Base-by-base conservation (phyloP, 2,888 invertebrate species). In the Oscheius onirici region DNA sequence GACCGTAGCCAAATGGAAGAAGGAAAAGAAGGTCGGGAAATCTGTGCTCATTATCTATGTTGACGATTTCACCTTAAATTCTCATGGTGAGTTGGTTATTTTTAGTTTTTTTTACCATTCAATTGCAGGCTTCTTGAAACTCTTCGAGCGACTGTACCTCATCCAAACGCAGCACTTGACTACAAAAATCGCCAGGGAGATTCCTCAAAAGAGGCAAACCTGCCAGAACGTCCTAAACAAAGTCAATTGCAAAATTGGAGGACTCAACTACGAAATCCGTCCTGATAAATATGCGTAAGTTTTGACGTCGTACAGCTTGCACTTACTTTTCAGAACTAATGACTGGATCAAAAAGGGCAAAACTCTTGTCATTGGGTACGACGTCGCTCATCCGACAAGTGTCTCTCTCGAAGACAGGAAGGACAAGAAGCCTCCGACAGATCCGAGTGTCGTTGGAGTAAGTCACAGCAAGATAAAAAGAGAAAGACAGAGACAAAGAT, bases 371-470 rank as follows among this genome's bases (percentile, higher is more conserved):
- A 61, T 41, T 24, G 61, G 61, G 10, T n/a, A 51, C 13, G 44
- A 41, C 17, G 22, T 44, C 3, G 3, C 11, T 17, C 61, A 61
- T 22, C 61, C 55, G 10, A 54, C 55, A n/a, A 57, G 13, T 10
- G 55, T n/a, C 46, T 55, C 17, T 5, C 5, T 26, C 34, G 28
- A 41, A 3, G 24, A 13, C 41, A 17, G 17, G 26, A 17, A 13
- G 44, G 60, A 60, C 66, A 60, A 34, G 69, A 72, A 34, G 11
- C 55, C 52, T n/a, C 58, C 51, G 17, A 49, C 13, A 67, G 20
- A 49, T 46, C 71, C 79, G 3, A 68, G 70, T 34, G 49, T 57
- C 10, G 72, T 79, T 22, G 79, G 79, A 13, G 77, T 77, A 11
- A 55, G 77, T 72, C 22, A 57, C 13, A 13, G 10, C 11, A 6